Evolutionary conservation across 2,888 invertebrate species (phyloP), one percentile per base, ranked within the genome.

Genomic region (Eilema sororculum): DNA sequence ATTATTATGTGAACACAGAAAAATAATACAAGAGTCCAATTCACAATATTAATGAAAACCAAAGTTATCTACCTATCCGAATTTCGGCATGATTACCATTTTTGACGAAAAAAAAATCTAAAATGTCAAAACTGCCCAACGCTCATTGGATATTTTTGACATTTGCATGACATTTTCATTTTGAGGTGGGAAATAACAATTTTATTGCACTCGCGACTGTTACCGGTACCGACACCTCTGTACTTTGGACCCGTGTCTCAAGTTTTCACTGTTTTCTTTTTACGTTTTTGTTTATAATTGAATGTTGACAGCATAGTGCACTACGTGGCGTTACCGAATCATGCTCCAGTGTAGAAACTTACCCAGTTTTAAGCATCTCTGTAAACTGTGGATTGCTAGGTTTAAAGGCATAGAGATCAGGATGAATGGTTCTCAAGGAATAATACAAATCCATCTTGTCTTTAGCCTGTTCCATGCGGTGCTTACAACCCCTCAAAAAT

Each of bases 341-440:
- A 37, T 0, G n/a, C n/a, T 2, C 22, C 8, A n/a, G 56, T 56
- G 0, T 41, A 41, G 16, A 41, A 22, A 22, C 78, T 76, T 80
- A 90, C 91, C 91, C 90, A n/a, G 87, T 72, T 62, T 84, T 81
- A 22, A 89, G 63, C 56, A 86, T 77, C 73, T 79, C 76, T 70
- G 79, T 73, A 68, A 84, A 80, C 78, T 67, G 75, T n/a, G 74
- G 66, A 60, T 73, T 75, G 6, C 41, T 3, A 41, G 13, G 41
- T 13, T 67, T 78, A 13, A 75, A 65, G 3, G 57, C 37, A n/a
- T n/a, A 63, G 24, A 63, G 22, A 10, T 63, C 63, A 8, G 63
- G 63, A 37, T 33, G 16, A 12, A 24, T 63, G 25, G n/a, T 46
- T 24, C 41, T 63, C 22, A 63, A 41, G 28, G 64, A 64, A 52